A percentile compares a stretch with the other conserved stretches of the same genome.
These are phyloP conservation scores for Chloroclysta siterata DNA, from an alignment of 2,888 invertebrate species.

Conservation along the genomic window DNA sequence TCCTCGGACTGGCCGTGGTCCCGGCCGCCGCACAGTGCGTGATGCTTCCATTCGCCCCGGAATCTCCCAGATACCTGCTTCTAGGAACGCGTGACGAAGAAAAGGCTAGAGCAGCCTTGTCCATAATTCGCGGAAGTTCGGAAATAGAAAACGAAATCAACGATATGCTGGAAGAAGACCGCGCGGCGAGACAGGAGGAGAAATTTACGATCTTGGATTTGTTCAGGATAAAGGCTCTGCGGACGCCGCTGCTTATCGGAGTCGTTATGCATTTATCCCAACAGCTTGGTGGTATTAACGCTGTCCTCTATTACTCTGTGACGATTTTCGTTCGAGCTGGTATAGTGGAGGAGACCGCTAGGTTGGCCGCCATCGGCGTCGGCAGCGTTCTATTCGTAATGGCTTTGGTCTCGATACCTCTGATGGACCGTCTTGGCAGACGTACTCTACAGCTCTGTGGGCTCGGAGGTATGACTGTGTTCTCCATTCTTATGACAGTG, in stretches of 20 bases:
- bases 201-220: conserved; percentile 73
- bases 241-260: conserved; percentile 76
- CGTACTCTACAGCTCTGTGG: conserved; percentile 89
- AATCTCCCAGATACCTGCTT: conserved; percentile 77
- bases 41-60: conserved; percentile 74
- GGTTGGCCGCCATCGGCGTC: conserved; percentile 89
- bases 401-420: conserved; percentile 90
- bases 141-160: conserved; percentile 79
- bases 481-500: conserved; percentile 88
- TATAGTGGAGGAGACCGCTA: conserved; percentile 83
- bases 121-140: conserved; percentile 66
- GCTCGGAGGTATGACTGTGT: conserved; percentile 89
- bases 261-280: conserved; percentile 82
- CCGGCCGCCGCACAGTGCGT: conserved; percentile 71
- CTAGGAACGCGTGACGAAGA: conserved; percentile 73
- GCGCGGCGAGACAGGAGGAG: conserved; percentile 70
- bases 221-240: conserved; percentile 62
- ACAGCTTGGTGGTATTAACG: conserved; percentile 80
- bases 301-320: conserved; percentile 89
- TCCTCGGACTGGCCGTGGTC: conserved; percentile 74
- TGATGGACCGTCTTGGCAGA: conserved; percentile 90
- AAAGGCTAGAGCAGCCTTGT: conserved; percentile 63
- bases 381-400: conserved; percentile 89
- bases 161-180: conserved; percentile 79
- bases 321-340: conserved; percentile 87